Conservation (phyloP, 2,113 vertebrate genomes). For the Myrmecobius fasciatus region DNA sequence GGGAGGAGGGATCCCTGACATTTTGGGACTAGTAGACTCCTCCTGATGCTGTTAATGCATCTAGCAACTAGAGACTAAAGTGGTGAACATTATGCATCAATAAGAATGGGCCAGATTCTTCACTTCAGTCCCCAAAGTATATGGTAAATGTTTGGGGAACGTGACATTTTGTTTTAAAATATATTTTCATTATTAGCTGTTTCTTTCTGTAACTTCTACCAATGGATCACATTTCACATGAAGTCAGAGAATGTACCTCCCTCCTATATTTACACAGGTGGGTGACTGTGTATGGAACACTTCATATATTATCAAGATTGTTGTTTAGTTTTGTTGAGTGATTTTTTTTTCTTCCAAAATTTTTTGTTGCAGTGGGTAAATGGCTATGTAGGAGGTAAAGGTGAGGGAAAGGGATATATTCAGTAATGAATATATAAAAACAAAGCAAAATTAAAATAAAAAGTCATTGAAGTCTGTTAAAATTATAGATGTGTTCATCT, state of each 20-base stretch:
- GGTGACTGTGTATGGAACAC: not conserved
- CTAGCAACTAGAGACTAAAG: constrained; percentile 20
- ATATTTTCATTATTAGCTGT: constrained; percentile 11
- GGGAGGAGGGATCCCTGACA: not conserved
- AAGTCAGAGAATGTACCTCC: not conserved
- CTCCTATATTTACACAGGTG: not conserved
- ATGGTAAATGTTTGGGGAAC: constrained; percentile 21
- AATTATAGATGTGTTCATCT: not conserved
- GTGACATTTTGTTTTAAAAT: constrained; percentile 36
- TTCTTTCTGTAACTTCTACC: not conserved
- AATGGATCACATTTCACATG: constrained; percentile 16
- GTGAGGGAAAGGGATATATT: not conserved
- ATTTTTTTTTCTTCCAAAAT: not conserved
- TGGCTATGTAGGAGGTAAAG: not conserved
- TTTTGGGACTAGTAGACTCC: constrained; percentile 52
- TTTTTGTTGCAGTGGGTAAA: not conserved
- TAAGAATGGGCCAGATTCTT: constrained; percentile 6
- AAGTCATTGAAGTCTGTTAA: not conserved
- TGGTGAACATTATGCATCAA: not conserved
- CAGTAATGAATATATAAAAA: not conserved
- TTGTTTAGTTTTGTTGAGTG: not conserved
- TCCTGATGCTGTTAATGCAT: constrained; percentile 55
- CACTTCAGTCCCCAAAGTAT: not conserved
- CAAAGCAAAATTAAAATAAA: not conserved
- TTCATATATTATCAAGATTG: not conserved